Evolutionary conservation across 2,113 vertebrate genomes (phyloP).

Genomic region (Trichechus manatus): DNA sequence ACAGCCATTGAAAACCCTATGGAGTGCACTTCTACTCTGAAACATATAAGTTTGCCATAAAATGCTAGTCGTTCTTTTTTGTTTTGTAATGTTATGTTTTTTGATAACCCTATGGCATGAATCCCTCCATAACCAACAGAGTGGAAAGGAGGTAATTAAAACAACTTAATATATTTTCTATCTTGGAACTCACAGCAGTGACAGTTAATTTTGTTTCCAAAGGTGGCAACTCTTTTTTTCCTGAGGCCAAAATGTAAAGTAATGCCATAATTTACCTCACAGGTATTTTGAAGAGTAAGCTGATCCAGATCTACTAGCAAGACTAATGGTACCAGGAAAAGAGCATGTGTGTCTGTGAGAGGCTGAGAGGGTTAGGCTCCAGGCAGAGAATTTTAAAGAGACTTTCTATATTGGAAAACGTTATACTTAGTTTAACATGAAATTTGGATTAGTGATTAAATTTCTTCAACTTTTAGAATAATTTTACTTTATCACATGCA

Average conservation of each 20-base stretch:
- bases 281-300: neutral
- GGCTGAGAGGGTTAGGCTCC: neutral
- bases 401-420: neutral
- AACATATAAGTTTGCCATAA: too few relatives aligned
- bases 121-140: too few relatives aligned
- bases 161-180: neutral
- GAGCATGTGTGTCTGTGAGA: neutral
- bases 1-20: too few relatives aligned
- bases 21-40: too few relatives aligned
- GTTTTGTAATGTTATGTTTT: too few relatives aligned
- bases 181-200: neutral
- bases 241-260: neutral
- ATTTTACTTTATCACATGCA: neutral
- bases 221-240: neutral
- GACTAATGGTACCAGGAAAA: neutral
- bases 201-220: neutral
- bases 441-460: neutral
- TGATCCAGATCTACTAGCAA: neutral
- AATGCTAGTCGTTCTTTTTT: too few relatives aligned
- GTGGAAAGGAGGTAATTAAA: too few relatives aligned
- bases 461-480: constrained; percentile 27
- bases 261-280: neutral
- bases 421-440: neutral
- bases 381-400: neutral
- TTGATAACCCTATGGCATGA: too few relatives aligned